Evolutionary conservation across 1,140 invertebrate genomes (phyloP).

Genomic region (Drosophila lacertosa): DNA sequence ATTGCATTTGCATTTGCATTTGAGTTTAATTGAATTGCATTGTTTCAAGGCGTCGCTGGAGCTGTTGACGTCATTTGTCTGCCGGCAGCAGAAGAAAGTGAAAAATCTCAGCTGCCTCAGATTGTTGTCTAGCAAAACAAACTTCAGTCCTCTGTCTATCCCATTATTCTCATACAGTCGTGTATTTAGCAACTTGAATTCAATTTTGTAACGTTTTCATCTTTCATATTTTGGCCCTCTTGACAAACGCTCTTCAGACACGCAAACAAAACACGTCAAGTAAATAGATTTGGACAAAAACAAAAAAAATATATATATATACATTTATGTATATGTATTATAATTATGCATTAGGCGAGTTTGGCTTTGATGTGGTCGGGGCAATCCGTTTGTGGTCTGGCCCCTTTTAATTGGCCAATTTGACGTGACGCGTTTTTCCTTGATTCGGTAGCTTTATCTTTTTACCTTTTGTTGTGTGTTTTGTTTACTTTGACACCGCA

Average conservation of each 20-base stretch:
- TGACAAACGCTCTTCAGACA: constrained; percentile 2
- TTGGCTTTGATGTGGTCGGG: too few species aligned
- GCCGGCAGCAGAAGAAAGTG: constrained; percentile 22
- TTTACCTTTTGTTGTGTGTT: constrained; percentile 40
- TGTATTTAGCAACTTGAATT: too few species aligned
- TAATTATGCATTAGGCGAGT: too few species aligned
- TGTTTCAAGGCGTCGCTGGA: constrained; percentile 46
- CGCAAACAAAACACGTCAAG: constrained; percentile 11
- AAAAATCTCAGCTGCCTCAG: too few species aligned
- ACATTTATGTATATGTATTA: neutral
- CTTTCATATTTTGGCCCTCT: too few species aligned
- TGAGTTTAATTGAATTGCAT: constrained; percentile 75
- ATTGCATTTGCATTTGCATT: constrained; percentile 74
- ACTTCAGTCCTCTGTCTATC: too few species aligned
- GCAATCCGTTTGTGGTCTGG: constrained; percentile 19
- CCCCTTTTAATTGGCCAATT: constrained; percentile 76
- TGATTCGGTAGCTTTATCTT: constrained; percentile 33
- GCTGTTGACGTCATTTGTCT: constrained; percentile 21
- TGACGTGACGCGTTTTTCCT: constrained; percentile 28
- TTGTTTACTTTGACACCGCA: constrained; percentile 63
- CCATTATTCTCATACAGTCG: too few species aligned
- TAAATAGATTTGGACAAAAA: constrained; percentile 34
- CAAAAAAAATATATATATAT: constrained; percentile 19
- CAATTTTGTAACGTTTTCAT: neutral
- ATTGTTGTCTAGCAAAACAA: too few species aligned